Evolutionary conservation across 2,113 vertebrate species (phyloP).

Genomic region (Octodon degus): DNA sequence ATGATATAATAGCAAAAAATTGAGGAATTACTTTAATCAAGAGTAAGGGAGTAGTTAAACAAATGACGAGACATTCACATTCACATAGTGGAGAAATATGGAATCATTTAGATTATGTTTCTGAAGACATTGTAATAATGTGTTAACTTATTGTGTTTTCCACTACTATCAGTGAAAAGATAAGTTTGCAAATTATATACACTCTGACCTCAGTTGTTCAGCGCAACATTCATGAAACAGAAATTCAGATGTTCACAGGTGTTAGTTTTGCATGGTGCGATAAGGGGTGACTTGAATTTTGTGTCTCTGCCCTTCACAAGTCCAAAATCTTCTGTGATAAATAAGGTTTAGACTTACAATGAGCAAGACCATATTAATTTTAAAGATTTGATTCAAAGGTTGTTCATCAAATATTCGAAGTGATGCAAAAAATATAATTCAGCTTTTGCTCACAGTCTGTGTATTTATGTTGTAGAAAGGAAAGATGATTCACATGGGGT

Average conservation of each 20-base stretch:
- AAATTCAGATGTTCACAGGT: slow-evolving; percentile 57
- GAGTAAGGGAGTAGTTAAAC: not conserved
- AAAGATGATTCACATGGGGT: not conserved
- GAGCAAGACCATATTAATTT: slow-evolving; percentile 28
- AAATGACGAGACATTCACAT: not conserved
- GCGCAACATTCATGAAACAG: slow-evolving; percentile 18
- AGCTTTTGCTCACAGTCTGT: slow-evolving; percentile 5
- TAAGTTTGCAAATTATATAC: not conserved
- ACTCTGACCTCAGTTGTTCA: slow-evolving; percentile 20
- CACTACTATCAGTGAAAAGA: not conserved
- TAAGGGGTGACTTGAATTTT: slow-evolving; percentile 1
- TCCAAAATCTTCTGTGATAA: slow-evolving; percentile 29
- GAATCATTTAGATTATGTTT: slow-evolving; percentile 19
- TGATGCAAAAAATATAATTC: slow-evolving; percentile 26
- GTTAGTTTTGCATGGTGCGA: not conserved
- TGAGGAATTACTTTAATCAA: not conserved
- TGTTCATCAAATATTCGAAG: slow-evolving; percentile 44
- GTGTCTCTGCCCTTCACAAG: not conserved
- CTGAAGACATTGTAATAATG: slow-evolving; percentile 41
- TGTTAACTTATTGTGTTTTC: slow-evolving; percentile 9
- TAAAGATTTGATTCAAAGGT: slow-evolving; percentile 37
- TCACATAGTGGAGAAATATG: not conserved
- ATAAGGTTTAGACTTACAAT: slow-evolving; percentile 37
- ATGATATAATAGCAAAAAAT: slow-evolving; percentile 31
- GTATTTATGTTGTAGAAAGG: not conserved